Evolutionary conservation across 2,888 invertebrate species (phyloP), one percentile per base, ranked within the genome.

Genomic region (Melitaea athalia): DNA sequence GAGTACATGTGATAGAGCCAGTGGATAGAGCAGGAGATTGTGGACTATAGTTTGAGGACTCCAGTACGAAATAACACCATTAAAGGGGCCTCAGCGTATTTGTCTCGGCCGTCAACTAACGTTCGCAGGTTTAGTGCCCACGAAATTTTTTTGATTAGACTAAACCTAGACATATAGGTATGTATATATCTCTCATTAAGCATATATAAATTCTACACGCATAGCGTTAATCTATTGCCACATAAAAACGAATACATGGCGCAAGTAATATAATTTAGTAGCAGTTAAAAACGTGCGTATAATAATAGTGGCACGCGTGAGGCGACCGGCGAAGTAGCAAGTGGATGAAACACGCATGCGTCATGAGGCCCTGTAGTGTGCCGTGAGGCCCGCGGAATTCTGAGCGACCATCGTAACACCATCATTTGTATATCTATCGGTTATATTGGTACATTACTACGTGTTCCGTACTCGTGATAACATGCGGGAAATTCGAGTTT

Each of bases 311-410:
- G 47, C 8, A 57, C 57, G 57, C 57, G 57, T 53, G 52, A 7
- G 24, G 5, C 38, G 38, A 7, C 6, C 8, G 8, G 38, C 38
- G 38, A 38, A 7, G 38, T 57, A 49, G 61, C 47, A 60, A 61
- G 47, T 42, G 45, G n/a, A 24, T 17, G 55, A 49, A 49, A 57
- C 52, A 15, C 67, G 67, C 62, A 62, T 67, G 67, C 67, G 67
- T 62, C 62, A 67, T 67, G 57, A 42, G 57, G 57, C 57, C 57
- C 57, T 57, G 42, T n/a, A n/a, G n/a, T n/a, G n/a, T 38, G 57
- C 57, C 38, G 15, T 57, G 38, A 42, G 55, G 62, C 67, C 55
- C 53, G 42, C 52, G 43, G 61, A 61, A 57, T 57, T 61, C 55
- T 45, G 12, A 45, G 17, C 61, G 42, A 50, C 42, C 12, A 24